Base-by-base conservation (phyloP, 2,797 vertebrate species). In the Pterois miles region DNA sequence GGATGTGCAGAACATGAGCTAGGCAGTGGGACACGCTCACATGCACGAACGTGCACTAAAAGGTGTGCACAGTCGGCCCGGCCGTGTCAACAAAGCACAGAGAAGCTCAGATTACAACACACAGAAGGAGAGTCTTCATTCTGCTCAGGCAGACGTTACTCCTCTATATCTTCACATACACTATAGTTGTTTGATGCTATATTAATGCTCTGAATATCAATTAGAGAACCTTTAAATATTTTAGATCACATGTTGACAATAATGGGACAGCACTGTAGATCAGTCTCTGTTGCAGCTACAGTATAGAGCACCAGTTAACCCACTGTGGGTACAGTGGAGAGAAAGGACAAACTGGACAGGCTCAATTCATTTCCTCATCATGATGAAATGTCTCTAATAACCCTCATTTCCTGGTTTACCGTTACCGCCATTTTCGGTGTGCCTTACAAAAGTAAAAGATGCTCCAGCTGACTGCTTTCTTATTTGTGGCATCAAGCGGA, bases 401-500 rank as follows among this genome's bases (percentile, higher is more conserved):
- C 25, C 34, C 29, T 69, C 43, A 23, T 43, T 65, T 34, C 54
- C 46, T 69, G 12, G 2, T 74, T 80, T 34, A 11, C 50, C 14
- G 46, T 62, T 23, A 10, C 33, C 38, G 2, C 38, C 23, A 3
- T 80, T 76, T 76, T 36, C 62, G 65, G 25, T 14, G 71, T n/a
- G 71, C 52, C 46, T 40, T 46, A 56, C 72, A 73, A 23, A 77
- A 53, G 74, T 29, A 57, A 66, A 66, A 79, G n/a, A 25, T 36
- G 81, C 76, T 18, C 29, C 78, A 77, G 64, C 12, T 23, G 75
- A 54, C 71, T 68, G 75, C 67, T 53, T 43, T 84, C 74, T 76
- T 65, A 83, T 90, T 88, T 85, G 88, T 75, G 13, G 36, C 81
- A 73, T 75, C 52, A 52, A 57, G 79, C 53, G 11, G 74, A 86